Percentiles rank a stretch among this genome's conserved stretches.
phyloP scores from a whole-genome alignment of 2,888 invertebrate genomes.

The Parnassius apollo region DNA sequence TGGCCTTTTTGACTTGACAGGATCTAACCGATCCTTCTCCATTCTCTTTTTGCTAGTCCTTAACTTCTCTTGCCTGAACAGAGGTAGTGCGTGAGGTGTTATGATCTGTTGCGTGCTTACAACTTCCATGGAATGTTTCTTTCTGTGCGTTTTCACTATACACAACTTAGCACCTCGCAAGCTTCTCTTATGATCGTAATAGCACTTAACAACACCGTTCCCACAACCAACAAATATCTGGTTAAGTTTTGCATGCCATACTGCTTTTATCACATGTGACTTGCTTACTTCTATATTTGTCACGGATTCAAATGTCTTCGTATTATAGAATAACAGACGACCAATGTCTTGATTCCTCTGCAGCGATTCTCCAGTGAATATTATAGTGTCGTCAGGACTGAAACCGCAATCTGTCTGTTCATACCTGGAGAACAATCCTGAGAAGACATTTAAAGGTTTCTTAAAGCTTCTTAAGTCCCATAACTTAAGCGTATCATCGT shows the following conservation, averaged over 20 bases:
- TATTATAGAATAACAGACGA: slow-evolving; percentile 88
- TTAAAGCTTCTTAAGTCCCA: slow-evolving; percentile 96
- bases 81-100: slow-evolving; percentile 96
- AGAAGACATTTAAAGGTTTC: slow-evolving; percentile 85
- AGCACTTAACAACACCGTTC: slow-evolving; percentile 93
- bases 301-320: slow-evolving; percentile 87
- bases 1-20: slow-evolving; percentile 90
- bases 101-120: slow-evolving; percentile 96
- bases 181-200: slow-evolving; percentile 93
- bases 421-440: slow-evolving; percentile 90
- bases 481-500: slow-evolving; percentile 96
- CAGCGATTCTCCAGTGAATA: slow-evolving; percentile 93
- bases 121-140: slow-evolving; percentile 91
- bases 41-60: slow-evolving; percentile 93
- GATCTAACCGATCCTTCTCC: slow-evolving; percentile 94
- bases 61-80: slow-evolving; percentile 95
- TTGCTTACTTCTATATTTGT: slow-evolving; percentile 88
- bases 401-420: slow-evolving; percentile 91
- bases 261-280: slow-evolving; percentile 91
- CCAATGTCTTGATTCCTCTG: slow-evolving; percentile 84
- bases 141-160: slow-evolving; percentile 89
- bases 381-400: slow-evolving; percentile 94
- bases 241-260: slow-evolving; percentile 99
- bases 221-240: slow-evolving; percentile 97
- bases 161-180: slow-evolving; percentile 95